phyloP scores from a whole-genome alignment of 2,888 invertebrate species.

The Eledone cirrhosa region DNA sequence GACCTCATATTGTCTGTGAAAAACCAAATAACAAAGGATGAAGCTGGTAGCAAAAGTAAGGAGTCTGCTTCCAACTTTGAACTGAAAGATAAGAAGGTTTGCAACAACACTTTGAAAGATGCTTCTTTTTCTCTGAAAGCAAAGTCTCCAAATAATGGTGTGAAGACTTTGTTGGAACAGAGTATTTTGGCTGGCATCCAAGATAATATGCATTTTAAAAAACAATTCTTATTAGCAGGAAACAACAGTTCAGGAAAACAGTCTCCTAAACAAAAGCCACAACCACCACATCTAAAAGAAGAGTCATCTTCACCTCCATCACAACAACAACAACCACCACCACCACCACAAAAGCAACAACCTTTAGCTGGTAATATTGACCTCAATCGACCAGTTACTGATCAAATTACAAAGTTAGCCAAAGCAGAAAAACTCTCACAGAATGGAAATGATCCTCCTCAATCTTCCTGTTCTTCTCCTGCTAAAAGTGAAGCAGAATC shows the following conservation, averaged over 20 bases:
- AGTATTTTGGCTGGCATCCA: constrained; percentile 33
- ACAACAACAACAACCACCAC: background rate
- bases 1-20: constrained; percentile 15
- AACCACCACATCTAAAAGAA: background rate
- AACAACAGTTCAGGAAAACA: constrained; percentile 35
- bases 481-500: constrained; percentile 16
- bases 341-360: background rate
- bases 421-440: constrained; percentile 45
- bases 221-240: constrained; percentile 56
- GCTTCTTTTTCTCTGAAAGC: background rate
- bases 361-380: constrained; percentile 50
- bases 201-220: constrained; percentile 63
- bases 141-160: constrained; percentile 27
- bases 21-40: constrained; percentile 3
- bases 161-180: constrained; percentile 30
- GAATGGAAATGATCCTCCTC: constrained; percentile 5
- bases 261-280: background rate
- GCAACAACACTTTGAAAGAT: background rate
- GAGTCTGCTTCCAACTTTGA: background rate
- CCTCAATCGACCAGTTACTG: constrained; percentile 59
- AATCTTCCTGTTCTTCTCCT: constrained; percentile 11
- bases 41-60: background rate
- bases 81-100: background rate
- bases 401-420: constrained; percentile 56
- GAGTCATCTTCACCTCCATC: background rate